Percentiles rank a stretch among this genome's conserved stretches.
Evolutionary conservation across 2,888 invertebrate species (phyloP).

Genomic region (Hermaeophaga mercurialis): DNA sequence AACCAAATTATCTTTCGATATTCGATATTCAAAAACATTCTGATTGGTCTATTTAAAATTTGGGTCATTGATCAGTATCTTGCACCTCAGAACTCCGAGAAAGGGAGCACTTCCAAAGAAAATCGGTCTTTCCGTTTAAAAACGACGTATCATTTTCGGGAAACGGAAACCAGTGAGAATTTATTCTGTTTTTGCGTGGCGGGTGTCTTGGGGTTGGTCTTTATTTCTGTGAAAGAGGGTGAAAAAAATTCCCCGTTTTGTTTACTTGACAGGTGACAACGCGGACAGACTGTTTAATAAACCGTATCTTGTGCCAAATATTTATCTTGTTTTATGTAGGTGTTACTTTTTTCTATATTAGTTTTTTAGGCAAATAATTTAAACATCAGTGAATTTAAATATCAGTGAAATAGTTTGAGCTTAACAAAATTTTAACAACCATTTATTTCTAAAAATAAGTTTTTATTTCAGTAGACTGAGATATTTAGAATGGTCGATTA

Average conservation of each 20-base stretch:
- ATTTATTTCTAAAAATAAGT: too few relatives aligned
- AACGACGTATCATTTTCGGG: conserved; percentile 14
- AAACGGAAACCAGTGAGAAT: conserved; percentile 14
- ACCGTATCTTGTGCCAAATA: neutral
- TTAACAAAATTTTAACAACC: too few relatives aligned
- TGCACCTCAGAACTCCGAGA: neutral
- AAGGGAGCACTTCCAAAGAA: neutral
- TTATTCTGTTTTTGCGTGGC: conserved; percentile 20
- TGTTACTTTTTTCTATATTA: too few relatives aligned
- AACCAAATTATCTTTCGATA: too few relatives aligned
- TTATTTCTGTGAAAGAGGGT: conserved; percentile 11
- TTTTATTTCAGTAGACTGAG: too few relatives aligned
- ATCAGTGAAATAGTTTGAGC: too few relatives aligned
- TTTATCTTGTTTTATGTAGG: too few relatives aligned
- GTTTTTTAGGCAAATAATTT: too few relatives aligned
- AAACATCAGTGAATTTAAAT: too few relatives aligned
- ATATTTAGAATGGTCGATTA: too few relatives aligned
- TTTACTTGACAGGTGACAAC: conserved; percentile 10
- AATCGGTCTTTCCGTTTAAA: neutral
- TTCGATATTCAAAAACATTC: too few relatives aligned
- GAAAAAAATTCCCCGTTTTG: conserved; percentile 1
- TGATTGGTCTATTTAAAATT: neutral
- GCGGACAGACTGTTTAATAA: neutral
- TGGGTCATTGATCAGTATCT: neutral
- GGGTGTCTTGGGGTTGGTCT: neutral